Evolutionary conservation across 2,888 invertebrate genomes (phyloP).

Genomic region (Andrena praecox): DNA sequence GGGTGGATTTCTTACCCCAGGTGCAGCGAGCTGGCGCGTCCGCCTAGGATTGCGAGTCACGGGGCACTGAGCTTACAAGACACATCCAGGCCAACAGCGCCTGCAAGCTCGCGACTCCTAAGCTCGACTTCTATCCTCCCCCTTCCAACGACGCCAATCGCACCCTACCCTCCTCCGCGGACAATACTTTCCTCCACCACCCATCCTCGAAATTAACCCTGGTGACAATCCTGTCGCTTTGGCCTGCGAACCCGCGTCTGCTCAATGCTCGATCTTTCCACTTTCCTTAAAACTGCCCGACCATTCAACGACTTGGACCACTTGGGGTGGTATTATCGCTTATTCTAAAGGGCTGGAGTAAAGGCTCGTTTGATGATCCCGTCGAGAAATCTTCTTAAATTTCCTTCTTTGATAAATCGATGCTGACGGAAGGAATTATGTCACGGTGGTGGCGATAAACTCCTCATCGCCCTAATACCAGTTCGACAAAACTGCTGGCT

Average conservation of each 20-base stretch:
- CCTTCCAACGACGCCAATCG: conserved; percentile 53
- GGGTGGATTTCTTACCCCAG: conserved; percentile 57
- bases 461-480: conserved; percentile 17
- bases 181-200: conserved; percentile 64
- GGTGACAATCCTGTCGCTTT: background rate
- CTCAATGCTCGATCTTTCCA: too few species aligned
- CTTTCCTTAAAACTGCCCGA: too few species aligned
- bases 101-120: conserved; percentile 73
- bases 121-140: conserved; percentile 65
- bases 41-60: conserved; percentile 81
- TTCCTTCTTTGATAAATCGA: conserved; percentile 2
- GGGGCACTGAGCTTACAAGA: conserved; percentile 81
- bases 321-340: too few species aligned
- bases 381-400: background rate
- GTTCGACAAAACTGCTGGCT: background rate
- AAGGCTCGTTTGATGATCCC: background rate
- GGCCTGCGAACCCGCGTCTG: too few species aligned
- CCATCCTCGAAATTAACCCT: conserved; percentile 7
- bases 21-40: conserved; percentile 65
- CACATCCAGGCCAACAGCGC: conserved; percentile 80
- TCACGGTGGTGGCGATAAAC: conserved; percentile 28
- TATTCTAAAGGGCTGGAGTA: too few species aligned
- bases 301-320: too few species aligned
- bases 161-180: conserved; percentile 38
- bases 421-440: background rate